These are phyloP conservation scores for Tricholaema leucomelas DNA, from an alignment of 2,113 vertebrate species.

Conservation along the genomic window DNA sequence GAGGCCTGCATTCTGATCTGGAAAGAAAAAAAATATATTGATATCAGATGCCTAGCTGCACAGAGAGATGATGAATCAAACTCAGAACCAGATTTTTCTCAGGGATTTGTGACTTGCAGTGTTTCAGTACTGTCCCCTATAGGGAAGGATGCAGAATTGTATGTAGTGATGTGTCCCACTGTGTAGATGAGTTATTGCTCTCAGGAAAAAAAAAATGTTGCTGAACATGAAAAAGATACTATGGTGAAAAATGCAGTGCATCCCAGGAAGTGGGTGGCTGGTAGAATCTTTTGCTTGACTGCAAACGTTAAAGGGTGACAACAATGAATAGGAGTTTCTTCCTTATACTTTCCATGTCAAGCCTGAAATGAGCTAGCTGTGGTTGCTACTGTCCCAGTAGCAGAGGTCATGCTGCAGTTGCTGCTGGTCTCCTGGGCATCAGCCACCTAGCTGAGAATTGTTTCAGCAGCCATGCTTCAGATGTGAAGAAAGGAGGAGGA, in stretches of 20 bases:
- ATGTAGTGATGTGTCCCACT: background rate
- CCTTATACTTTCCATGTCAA: background rate
- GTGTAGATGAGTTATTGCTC: background rate
- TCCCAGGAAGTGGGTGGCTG: background rate
- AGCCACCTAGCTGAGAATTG: accelerated
- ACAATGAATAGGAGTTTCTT: background rate
- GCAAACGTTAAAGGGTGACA: background rate
- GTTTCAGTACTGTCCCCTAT: background rate
- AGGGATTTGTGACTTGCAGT: background rate
- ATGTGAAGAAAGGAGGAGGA: background rate
- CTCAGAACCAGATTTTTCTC: background rate
- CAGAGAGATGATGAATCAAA: background rate
- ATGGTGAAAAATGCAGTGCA: background rate
- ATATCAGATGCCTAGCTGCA: background rate
- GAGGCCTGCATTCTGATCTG: background rate
- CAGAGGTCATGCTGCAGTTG: background rate
- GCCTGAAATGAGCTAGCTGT: background rate
- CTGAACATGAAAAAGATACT: background rate
- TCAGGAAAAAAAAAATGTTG: background rate
- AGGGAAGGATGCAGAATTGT: background rate
- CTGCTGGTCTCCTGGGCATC: background rate
- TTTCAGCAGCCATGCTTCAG: background rate
- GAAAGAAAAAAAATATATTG: background rate
- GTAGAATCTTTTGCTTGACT: slow-evolving; percentile 6
- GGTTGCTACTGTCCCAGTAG: background rate